Evolutionary conservation across 2,888 invertebrate species (phyloP), one percentile per base, ranked within the genome.

Genomic region (Spodoptera picta): DNA sequence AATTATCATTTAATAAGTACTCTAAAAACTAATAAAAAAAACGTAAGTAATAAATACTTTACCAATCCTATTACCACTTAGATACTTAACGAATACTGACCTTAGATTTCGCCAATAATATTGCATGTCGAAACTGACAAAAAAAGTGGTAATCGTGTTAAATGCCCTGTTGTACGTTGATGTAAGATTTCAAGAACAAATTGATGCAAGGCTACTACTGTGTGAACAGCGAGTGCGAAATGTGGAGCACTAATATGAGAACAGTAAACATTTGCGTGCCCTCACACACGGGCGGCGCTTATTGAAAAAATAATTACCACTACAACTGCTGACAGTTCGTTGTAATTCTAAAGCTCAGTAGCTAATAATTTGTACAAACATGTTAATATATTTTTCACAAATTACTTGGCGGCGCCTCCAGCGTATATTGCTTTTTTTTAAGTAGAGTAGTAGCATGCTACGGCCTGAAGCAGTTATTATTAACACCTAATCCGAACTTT

Each of bases 201-300:
- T 84, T 83, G 81, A 80, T 83, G 87, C 90, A 90, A 90, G 90
- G 90, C 81, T 88, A 80, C 80, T 71, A 79, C 84, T 87, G 86
- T 89, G 87, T 83, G 84, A 74, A 63, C 65, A 63, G 64, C 73
- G 69, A 82, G 77, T 80, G 85, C 84, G 75, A 84, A 85, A 87
- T 81, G 72, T 84, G 65, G 85, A 84, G 80, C 84, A 83, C 82
- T 79, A 75, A 80, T 81, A 82, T 84, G 85, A 83, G 85, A 87
- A 87, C 77, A 60, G 83, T 79, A 87, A 86, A 87, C 83, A 86
- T 66, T 48, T 69, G 75, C 77, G 5, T 79, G 60, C 79, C 65
- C 75, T 66, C 71, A 60, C 61, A 69, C 69, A 45, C 64, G 27
- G 27, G 27, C 27, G 49, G 69, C 59, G 65, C 46, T 52, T 73